phyloP scores from a whole-genome alignment of 1,140 invertebrate genomes.

The Amphibalanus amphitrite region DNA sequence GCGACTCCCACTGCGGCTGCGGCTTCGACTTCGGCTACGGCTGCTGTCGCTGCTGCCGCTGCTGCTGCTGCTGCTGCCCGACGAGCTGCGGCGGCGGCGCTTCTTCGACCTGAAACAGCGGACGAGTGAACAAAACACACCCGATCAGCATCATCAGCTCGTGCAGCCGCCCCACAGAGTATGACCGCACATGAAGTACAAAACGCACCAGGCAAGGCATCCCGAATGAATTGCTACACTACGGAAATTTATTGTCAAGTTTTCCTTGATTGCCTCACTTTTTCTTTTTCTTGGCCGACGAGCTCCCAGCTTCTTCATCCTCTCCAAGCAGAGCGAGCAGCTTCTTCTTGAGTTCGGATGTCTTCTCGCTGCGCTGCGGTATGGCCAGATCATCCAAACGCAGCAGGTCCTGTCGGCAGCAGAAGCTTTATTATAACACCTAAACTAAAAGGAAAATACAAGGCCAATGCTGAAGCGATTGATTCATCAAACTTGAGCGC shows the following conservation, averaged over 20 bases:
- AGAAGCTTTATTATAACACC: no score
- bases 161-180: no score
- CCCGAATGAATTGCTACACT: no score
- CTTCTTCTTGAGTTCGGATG: neutral
- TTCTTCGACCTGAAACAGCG: neutral
- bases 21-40: neutral
- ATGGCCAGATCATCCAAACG: neutral
- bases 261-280: no score
- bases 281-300: neutral
- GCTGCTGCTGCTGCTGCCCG: neutral
- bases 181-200: no score
- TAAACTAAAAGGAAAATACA: no score
- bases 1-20: neutral
- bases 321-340: neutral
- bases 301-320: neutral
- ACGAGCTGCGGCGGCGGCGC: neutral
- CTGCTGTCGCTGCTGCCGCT: neutral
- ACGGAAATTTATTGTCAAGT: no score
- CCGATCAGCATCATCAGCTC: no score
- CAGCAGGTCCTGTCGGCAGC: neutral
- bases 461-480: no score
- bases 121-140: no score
- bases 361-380: neutral
- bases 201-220: no score
- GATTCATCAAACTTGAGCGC: no score